Evolutionary conservation across 2,888 invertebrate species (phyloP), one percentile per base, ranked within the genome.

Genomic region (Ophioninae sp.): DNA sequence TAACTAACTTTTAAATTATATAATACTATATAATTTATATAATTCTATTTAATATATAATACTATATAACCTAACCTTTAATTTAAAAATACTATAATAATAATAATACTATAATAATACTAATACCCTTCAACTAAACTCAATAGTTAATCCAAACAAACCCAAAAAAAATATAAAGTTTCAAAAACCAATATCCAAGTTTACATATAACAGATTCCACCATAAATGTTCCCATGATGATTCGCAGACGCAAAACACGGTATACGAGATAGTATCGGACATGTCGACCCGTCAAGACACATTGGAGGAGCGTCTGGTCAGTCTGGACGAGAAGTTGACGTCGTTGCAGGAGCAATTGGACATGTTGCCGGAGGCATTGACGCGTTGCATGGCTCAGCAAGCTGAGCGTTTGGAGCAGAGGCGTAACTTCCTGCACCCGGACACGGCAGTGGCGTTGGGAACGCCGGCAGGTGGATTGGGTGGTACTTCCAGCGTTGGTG

Each of bases 251-350:
- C 99, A 99, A 94, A 98, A 98, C 92, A 98, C 98, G 76, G 98
- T 99, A 88, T 99, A 99, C 93, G 99, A 99, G 94, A 97, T 99
- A 90, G 99, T 99, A 87, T 98, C 98, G 79, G 99, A 99, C 91
- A 98, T 99, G 97, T 98, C 98, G 92, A 96, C 97, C 84, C 96
- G 98, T 77, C 99, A 99, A 93, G 98, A 98, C 93, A 95, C 96
- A 74, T 95, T 99, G 88, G 99, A 99, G 93, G 98, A 98, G 93
- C 96, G 99, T 91, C 95, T 99, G 90, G 96, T 96, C 88, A 96
- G 97, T 90, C 95, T 99, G 93, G 99, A 99, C 94, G 98, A 98
- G 92, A 98, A 98, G 94, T 94, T 99, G 90, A 95, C 95, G 87
- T 94, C 96, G 85, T 94, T 99, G 91, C 98, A 98, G 94, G 97